A percentile compares a stretch with the other conserved stretches of the same genome.
Evolutionary conservation across 2,113 vertebrate genomes (phyloP).

Genomic region (Cavia porcellus): DNA sequence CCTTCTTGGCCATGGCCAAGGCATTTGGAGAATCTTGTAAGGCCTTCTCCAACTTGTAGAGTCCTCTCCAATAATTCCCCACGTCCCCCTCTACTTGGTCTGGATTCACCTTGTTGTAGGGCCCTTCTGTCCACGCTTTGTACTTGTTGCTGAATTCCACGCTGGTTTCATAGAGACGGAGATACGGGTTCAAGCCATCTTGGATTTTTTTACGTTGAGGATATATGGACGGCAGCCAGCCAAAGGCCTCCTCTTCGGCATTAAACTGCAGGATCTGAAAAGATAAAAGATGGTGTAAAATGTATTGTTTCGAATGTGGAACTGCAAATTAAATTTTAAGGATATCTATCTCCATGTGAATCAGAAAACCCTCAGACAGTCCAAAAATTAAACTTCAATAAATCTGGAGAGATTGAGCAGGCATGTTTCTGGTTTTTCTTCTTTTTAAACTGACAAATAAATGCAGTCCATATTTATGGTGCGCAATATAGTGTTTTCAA

Average conservation of each 20-base stretch:
- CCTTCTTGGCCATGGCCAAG: slow-evolving; percentile 86
- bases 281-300: not conserved
- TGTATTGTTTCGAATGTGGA: not conserved
- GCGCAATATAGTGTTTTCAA: not conserved
- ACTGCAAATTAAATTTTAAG: slow-evolving; percentile 18
- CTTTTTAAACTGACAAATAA: not conserved
- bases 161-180: slow-evolving; percentile 90
- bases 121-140: slow-evolving; percentile 90
- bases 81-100: slow-evolving; percentile 91
- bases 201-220: slow-evolving; percentile 91
- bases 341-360: not conserved
- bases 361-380: not conserved
- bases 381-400: not conserved
- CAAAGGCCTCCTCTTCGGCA: slow-evolving; percentile 92
- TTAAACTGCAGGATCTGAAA: slow-evolving; percentile 93
- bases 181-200: slow-evolving; percentile 91
- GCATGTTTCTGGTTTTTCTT: not conserved
- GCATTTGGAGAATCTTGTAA: slow-evolving; percentile 89
- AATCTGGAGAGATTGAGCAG: not conserved
- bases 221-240: slow-evolving; percentile 92
- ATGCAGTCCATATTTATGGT: not conserved
- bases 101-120: slow-evolving; percentile 90
- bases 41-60: slow-evolving; percentile 92
- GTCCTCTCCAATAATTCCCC: slow-evolving; percentile 89
- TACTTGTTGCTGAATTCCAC: slow-evolving; percentile 89